Evolutionary conservation across 2,797 vertebrate genomes (phyloP), one percentile per base, ranked within the genome.

Genomic region (Lagodon rhomboides): DNA sequence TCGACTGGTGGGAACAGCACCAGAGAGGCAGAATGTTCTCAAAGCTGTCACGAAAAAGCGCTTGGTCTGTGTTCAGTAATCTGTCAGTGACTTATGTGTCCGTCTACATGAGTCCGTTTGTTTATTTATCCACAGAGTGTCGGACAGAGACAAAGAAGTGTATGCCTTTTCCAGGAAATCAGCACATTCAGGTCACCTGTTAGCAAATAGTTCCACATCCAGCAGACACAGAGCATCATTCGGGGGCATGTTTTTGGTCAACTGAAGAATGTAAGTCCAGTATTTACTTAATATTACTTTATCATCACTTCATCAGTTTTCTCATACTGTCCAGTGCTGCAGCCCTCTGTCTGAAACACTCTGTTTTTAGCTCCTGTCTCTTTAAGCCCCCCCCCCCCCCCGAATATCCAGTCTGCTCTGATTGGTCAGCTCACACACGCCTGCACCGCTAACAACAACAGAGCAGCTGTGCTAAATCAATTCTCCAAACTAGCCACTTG

Each of bases 1-100:
- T 68, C 47, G 22, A 50, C 54, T 51, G 58, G 46, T 79, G 71
- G 68, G 55, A 66, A 66, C 27, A 51, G 38, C 75, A 69, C 61
- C 72, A 64, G 38, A 80, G 71, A 84, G 51, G 70, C 72, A 6
- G 23, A 77, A 72, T 59, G 80, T 85, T 65, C 30, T 58, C 12
- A 34, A 70, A 74, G 30, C 68, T 64, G 62, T 73, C 43, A 20
- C 46, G 18, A 87, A 70, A 38, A 27, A n/a, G 9, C 84, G 68
- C 47, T 12, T 63, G 58, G 77, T 82, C 76, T 68, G 63, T 46
- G 15, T 53, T 78, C 38, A 53, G 79, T 77, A 72, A 84, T 85
- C 71, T 84, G 73, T 79, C 71, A 55, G 74, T 75, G 66, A 77
- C 17, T 59, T 62, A 67, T 81, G 70, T 25, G 63, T 75, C 43